Evolutionary conservation across 2,888 invertebrate species (phyloP), one percentile per base, ranked within the genome.

Genomic region (Cheilosia vernalis): DNA sequence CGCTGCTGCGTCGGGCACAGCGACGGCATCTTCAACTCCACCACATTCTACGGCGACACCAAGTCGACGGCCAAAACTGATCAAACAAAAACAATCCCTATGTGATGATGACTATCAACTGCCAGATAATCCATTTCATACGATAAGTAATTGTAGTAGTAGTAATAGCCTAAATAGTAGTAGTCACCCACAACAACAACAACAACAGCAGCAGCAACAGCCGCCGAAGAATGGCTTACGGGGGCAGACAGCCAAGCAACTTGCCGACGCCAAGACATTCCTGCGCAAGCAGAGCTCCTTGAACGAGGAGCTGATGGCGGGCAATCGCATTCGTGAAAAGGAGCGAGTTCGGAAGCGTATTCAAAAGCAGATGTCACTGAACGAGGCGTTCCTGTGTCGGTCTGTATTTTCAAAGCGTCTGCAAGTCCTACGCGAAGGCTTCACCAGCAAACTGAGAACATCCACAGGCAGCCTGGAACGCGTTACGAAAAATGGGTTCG

Each of bases 301-400:
- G 82, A 97, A 97, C 89, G 97, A 97, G 90, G 97, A 97, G 90
- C 93, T 97, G 15, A 97, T 97, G 95, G 97, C 96, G 2, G 95
- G 95, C n/a, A 97, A 97, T 89, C 93, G 97, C 72, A 92, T 97
- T 89, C 93, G 95, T 82, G 97, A 97, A 90, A 97, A 97, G 89
- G 97, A 97, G 90, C 93, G 94, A 60, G 94, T 97, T 21, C 93
- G 96, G 77, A 95, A 95, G 89, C 96, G 97, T 89, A 97, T 97
- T 87, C 97, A 96, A 90, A 97, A 97, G 90, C 97, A 97, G 92
- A 96, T 97, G 27, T 97, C 97, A 6, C 92, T 97, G 15, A 97
- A 97, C 90, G 97, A 97, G 91, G 97, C 97, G 81, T 94, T 97
- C 81, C 94, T 97, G 73, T 97, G 93, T 88, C 90, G 92, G 1